Conservation (phyloP, 2,888 invertebrate genomes). For the Phortica okadai region DNA sequence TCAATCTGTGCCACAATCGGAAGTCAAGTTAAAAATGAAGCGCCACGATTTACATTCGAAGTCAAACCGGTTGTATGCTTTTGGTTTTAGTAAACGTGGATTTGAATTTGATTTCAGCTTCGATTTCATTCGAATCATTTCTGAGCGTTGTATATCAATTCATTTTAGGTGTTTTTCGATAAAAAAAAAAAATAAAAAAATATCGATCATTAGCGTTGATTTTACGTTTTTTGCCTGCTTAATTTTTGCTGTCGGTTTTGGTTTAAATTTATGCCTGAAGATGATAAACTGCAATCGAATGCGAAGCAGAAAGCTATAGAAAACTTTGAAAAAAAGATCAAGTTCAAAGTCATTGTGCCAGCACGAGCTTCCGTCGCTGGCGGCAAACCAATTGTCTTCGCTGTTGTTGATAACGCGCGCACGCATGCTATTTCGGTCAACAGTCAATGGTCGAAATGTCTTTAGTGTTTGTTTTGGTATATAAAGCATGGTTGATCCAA, state of each 20-base stretch:
- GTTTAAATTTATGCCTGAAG: not conserved
- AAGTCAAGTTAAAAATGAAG: not conserved
- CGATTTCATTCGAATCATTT: not conserved
- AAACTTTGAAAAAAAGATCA: conserved; percentile 5
- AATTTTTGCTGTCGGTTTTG: not conserved
- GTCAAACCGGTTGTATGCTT: conserved; percentile 16
- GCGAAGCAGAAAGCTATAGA: not conserved
- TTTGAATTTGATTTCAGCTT: too few species aligned
- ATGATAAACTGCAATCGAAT: not conserved
- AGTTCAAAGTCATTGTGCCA: conserved; percentile 26
- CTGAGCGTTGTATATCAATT: not conserved
- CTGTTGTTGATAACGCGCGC: not conserved
- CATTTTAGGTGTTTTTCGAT: not conserved
- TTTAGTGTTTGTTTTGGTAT: conserved; percentile 13
- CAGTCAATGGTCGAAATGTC: not conserved
- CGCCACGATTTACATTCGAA: conserved; percentile 15
- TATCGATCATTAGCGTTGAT: conserved; percentile 4
- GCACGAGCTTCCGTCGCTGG: conserved; percentile 13
- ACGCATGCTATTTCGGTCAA: not conserved
- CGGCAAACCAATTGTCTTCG: conserved; percentile 9
- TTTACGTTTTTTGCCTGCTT: not conserved
- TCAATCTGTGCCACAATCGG: conserved; percentile 18
- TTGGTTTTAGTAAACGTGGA: not conserved
- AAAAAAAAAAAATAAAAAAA: not conserved
- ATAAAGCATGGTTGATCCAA: not conserved